Evolutionary conservation across 2,888 invertebrate genomes (phyloP).

Genomic region (Cerastis leucographa): DNA sequence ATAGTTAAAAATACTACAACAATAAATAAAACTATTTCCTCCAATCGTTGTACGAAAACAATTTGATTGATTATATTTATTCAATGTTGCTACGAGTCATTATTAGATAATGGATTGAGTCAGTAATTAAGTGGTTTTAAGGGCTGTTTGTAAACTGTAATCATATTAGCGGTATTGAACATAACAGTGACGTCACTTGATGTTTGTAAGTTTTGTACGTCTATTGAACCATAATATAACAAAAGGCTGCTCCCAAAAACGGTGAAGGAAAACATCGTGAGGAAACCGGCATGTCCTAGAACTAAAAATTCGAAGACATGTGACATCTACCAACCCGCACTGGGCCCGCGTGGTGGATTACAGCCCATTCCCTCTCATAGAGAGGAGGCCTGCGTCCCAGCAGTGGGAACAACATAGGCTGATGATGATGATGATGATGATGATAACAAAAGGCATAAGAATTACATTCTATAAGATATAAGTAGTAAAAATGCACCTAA

Average conservation of each 20-base stretch:
- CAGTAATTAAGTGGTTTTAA: constrained; percentile 13
- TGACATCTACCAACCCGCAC: no score
- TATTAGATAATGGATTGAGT: constrained; percentile 31
- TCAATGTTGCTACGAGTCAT: background rate
- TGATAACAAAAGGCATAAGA: background rate
- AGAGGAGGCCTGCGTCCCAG: no score
- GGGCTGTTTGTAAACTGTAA: constrained; percentile 15
- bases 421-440: no score
- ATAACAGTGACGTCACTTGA: background rate
- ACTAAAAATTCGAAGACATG: no score
- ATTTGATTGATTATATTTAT: constrained; percentile 16
- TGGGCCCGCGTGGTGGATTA: no score
- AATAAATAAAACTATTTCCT: constrained; percentile 8
- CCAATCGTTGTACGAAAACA: background rate
- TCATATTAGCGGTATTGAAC: constrained; percentile 20
- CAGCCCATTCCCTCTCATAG: no score
- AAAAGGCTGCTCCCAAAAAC: no score
- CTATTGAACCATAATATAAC: no score
- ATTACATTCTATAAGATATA: background rate
- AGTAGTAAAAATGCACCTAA: background rate
- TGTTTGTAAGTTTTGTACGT: no score
- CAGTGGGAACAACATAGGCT: no score
- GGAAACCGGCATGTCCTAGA: no score
- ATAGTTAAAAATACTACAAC: background rate
- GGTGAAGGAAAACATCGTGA: no score